Evolutionary conservation across 2,113 vertebrate genomes (phyloP).

Genomic region (Sinocyclocheilus grahami): DNA sequence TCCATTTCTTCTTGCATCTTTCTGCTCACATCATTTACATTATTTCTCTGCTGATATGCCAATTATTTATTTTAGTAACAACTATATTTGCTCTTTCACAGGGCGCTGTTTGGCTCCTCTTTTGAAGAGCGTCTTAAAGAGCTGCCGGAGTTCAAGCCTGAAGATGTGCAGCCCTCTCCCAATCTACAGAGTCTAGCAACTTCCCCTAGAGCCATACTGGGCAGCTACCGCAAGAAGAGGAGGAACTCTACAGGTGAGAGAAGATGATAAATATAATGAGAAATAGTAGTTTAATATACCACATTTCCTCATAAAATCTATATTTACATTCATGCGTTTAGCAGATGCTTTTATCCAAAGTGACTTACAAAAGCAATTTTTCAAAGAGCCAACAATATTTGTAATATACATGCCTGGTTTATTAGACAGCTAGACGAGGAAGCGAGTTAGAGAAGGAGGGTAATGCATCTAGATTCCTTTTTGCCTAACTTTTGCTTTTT

Average conservation of each 20-base stretch:
- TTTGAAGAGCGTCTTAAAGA: conserved; percentile 91
- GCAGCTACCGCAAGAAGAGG: conserved; percentile 89
- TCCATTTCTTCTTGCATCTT: too few relatives aligned
- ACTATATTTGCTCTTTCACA: conserved; percentile 55
- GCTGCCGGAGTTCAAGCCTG: conserved; percentile 89
- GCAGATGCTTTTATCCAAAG: too few relatives aligned
- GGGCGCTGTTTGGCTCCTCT: conserved; percentile 79
- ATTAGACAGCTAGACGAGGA: too few relatives aligned
- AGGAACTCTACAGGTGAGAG: conserved; percentile 87
- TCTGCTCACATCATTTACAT: too few relatives aligned
- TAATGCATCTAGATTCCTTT: neutral
- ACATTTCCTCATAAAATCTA: too few relatives aligned
- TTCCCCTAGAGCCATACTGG: conserved; percentile 88
- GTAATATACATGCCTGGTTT: too few relatives aligned
- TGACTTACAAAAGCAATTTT: too few relatives aligned
- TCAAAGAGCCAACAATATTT: too few relatives aligned
- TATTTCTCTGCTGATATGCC: too few relatives aligned
- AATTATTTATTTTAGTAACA: neutral
- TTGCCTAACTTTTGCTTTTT: neutral
- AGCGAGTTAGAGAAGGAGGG: too few relatives aligned
- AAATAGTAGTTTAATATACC: too few relatives aligned
- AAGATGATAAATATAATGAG: neutral
- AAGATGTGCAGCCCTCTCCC: conserved; percentile 88
- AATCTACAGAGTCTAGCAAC: conserved; percentile 90
- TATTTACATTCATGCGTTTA: too few relatives aligned